Evolutionary conservation across 1,140 invertebrate species (phyloP), one percentile per base, ranked within the genome.

Genomic region (Euwallacea fornicatus): DNA sequence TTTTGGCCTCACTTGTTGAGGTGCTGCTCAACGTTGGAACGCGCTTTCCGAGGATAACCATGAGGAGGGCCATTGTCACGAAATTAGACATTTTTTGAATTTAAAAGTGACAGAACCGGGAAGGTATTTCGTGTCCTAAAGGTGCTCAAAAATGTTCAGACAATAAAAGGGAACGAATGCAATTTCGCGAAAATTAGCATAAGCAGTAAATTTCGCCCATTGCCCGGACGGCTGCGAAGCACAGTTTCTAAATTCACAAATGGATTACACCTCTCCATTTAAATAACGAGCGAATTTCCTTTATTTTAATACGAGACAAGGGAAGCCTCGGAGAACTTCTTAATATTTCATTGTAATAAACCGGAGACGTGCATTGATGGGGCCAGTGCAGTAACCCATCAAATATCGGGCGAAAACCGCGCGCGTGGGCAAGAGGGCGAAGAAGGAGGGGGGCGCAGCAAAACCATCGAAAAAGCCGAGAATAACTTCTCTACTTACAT

Each of bases 301-400:
- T 16, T 33, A 21, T 58, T 58, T 58, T 58, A 58, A 58, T 58
- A 16, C 55, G 21, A 41, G 55, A 58, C n/a, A 10, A 15, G 21
- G 55, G 21, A 58, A 58, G 55, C 55, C 7, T 50, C 46, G 46
- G 46, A 33, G 21, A 33, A 33, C 46, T 58, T 58, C 55, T 58
- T 58, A 58, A 58, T 58, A 58, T 58, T 58, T 58, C 55, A 58
- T 58, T 58, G n/a, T 58, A 58, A 58, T 58, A 58, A 58, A 58
- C 55, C 55, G 21, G 21, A 33, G 21, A 33, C 21, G 21, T 33
- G 4, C 21, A 33, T 33, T 33, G 21, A 33, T 33, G 21, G 21
- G 21, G 21, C 21, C 21, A 33, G 21, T 33, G 21, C 21, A 33
- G 21, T 33, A 33, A 33, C 21, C 21, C 21, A 33, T 33, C 21